phyloP scores from a whole-genome alignment of 2,888 invertebrate species.

The Drosophila diplacantha region DNA sequence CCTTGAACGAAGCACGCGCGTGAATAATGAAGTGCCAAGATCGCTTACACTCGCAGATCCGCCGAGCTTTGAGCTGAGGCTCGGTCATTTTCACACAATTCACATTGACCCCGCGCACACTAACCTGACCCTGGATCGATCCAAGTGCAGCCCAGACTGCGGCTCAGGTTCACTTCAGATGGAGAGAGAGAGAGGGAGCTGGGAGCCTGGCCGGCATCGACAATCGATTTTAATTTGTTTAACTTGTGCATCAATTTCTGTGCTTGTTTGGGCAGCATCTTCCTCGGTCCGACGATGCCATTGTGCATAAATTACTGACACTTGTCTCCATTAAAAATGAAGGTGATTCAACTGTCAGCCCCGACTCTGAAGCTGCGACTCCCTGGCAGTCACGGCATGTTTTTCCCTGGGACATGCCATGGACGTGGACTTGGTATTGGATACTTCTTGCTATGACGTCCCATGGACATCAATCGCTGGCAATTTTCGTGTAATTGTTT shows the following conservation, averaged over 20 bases:
- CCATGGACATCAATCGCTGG: conserved; percentile 71
- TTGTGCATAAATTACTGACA: conserved; percentile 73
- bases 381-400: conserved; percentile 61
- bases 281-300: conserved; percentile 21
- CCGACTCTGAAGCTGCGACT: conserved; percentile 44
- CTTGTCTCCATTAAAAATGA: conserved; percentile 74
- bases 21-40: conserved; percentile 74
- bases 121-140: conserved; percentile 65
- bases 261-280: conserved; percentile 54
- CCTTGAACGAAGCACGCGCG: conserved; percentile 68
- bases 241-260: conserved; percentile 70
- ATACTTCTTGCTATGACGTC: conserved; percentile 54
- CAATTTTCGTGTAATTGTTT: conserved; percentile 72
- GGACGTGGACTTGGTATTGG: conserved; percentile 34
- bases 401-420: conserved; percentile 54
- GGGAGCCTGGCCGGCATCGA: conserved; percentile 29
- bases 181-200: background rate
- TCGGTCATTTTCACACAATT: conserved; percentile 68
- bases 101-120: conserved; percentile 65
- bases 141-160: conserved; percentile 16
- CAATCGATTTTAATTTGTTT: conserved; percentile 73
- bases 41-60: conserved; percentile 58
- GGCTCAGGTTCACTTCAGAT: conserved; percentile 39
- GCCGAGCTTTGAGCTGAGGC: background rate
- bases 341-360: conserved; percentile 70